These are phyloP conservation scores for Pristionchus entomophagus DNA, from an alignment of 2,888 invertebrate genomes.

Conservation along the genomic window DNA sequence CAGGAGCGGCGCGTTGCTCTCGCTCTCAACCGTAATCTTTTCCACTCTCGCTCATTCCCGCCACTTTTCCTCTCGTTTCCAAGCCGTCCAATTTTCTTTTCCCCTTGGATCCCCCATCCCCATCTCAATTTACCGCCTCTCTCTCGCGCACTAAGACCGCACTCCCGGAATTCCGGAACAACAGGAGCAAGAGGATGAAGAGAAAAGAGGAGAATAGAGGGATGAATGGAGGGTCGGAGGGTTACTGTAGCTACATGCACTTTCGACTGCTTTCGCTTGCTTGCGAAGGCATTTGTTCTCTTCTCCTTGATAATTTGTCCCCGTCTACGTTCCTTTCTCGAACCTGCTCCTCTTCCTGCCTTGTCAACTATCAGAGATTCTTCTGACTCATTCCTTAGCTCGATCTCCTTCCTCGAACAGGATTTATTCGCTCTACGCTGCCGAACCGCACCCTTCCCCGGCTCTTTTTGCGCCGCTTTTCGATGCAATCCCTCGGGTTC, in stretches of 20 bases:
- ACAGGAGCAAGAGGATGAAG: background rate
- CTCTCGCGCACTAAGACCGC: background rate
- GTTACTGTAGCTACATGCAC: background rate
- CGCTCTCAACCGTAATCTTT: constrained; percentile 21
- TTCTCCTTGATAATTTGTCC: too few species aligned
- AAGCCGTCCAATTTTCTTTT: constrained; percentile 25
- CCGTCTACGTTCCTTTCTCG: background rate
- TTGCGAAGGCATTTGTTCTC: too few species aligned
- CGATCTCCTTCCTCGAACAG: constrained; percentile 20
- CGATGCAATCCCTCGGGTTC: background rate
- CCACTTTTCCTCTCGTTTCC: constrained; percentile 11
- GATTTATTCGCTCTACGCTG: constrained; percentile 20
- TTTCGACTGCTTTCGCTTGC: too few species aligned
- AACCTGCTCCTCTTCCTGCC: background rate
- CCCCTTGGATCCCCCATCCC: constrained; percentile 7
- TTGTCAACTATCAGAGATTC: constrained; percentile 10
- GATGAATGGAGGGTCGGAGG: background rate
- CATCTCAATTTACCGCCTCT: constrained; percentile 28
- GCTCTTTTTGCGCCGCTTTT: background rate
- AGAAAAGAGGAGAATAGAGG: background rate
- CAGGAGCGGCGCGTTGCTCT: background rate
- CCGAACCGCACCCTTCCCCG: constrained; percentile 4
- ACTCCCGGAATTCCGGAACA: constrained; percentile 3
- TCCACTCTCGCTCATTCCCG: constrained; percentile 1
- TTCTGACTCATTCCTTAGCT: background rate